Percentiles rank a stretch among this genome's conserved stretches.
Conservation (phyloP, 2,888 invertebrate genomes). For the Myopa tessellatipennis region DNA sequence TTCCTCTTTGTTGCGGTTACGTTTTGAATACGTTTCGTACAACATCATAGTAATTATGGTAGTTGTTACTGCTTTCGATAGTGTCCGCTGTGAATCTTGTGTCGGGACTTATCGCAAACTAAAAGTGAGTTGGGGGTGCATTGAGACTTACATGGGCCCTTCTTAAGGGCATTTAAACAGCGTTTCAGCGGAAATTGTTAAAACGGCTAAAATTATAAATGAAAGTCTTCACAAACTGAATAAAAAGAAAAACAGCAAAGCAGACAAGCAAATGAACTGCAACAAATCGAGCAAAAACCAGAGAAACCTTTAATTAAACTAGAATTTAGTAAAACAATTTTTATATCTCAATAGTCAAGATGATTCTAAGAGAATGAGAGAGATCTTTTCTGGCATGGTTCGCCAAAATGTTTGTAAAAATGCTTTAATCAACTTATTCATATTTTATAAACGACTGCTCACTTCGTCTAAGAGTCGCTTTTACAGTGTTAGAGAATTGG, state of each 20-base stretch:
- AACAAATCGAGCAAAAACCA: background rate
- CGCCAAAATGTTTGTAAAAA: no score
- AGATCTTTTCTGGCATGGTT: no score
- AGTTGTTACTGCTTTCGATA: constrained; percentile 19
- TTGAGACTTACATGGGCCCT: constrained; percentile 1
- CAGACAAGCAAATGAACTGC: no score
- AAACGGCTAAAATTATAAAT: constrained; percentile 27
- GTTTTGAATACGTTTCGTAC: constrained; percentile 31
- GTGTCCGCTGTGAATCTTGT: constrained; percentile 6
- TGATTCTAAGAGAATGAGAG: no score
- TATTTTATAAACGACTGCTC: no score
- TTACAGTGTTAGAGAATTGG: no score
- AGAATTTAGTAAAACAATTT: no score
- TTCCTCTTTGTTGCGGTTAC: constrained; percentile 29
- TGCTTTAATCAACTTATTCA: no score
- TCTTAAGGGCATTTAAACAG: constrained; percentile 32
- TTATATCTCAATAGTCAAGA: no score
- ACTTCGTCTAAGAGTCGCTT: no score
- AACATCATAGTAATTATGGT: constrained; percentile 36
- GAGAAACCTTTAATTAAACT: background rate
- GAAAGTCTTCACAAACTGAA: background rate
- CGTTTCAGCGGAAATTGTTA: constrained; percentile 35
- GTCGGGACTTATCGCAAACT: background rate
- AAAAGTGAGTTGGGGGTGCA: constrained; percentile 17
- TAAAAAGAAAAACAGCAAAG: background rate